Conservation (phyloP, 2,113 vertebrate species). For the Syngnathoides biaculeatus region DNA sequence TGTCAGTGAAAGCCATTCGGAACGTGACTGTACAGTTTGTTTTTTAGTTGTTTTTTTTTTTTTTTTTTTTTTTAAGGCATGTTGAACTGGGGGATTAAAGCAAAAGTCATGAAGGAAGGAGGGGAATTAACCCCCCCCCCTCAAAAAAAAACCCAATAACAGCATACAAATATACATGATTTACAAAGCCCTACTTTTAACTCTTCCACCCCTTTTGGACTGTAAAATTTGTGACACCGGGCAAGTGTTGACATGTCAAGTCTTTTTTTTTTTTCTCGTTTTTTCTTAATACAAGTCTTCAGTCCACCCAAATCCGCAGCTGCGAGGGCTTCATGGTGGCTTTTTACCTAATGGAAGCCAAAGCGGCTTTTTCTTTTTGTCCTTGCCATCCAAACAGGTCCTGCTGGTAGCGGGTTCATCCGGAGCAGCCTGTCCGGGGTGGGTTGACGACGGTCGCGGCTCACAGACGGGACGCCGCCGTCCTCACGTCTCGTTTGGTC, state of each 20-base stretch:
- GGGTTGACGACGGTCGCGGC: constrained; percentile 18
- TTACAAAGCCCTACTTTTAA: constrained; percentile 62
- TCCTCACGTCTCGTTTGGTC: constrained; percentile 26
- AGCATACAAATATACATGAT: constrained; percentile 59
- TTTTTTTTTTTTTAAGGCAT: constrained; percentile 68
- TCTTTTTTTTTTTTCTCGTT: constrained; percentile 20
- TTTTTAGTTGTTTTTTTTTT: too few relatives aligned
- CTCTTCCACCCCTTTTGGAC: constrained; percentile 34
- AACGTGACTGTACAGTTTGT: constrained; percentile 67
- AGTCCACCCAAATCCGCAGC: constrained; percentile 50
- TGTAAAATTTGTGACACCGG: constrained; percentile 36
- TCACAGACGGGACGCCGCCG: background rate
- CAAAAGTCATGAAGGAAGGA: constrained; percentile 46
- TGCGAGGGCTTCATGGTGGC: constrained; percentile 18
- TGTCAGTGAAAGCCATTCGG: constrained; percentile 48
- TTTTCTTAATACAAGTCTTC: constrained; percentile 54
- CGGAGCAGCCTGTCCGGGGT: constrained; percentile 13
- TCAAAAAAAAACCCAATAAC: constrained; percentile 43
- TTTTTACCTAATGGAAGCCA: background rate
- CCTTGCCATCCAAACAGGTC: constrained; percentile 25
- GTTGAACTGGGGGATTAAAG: constrained; percentile 61
- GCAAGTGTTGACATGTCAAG: constrained; percentile 28
- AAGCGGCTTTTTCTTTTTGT: constrained; percentile 9
- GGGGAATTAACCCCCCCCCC: too few relatives aligned
- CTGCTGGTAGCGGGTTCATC: background rate